Evolutionary conservation across 2,113 vertebrate species (phyloP).

Genomic region (Nerophis lumbriciformis): DNA sequence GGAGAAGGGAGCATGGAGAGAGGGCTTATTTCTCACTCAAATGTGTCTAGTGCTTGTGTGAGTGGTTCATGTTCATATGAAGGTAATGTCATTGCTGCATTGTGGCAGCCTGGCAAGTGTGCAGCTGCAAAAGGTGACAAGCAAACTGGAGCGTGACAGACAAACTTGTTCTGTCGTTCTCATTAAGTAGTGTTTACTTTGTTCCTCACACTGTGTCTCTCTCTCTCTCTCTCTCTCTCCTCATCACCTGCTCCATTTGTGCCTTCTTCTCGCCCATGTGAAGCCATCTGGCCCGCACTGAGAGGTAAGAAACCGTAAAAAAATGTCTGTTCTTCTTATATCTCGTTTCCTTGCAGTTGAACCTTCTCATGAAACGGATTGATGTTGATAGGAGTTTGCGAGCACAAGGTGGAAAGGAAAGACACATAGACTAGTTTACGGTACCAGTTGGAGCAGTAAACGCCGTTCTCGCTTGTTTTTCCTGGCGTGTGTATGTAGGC

Average conservation of each 20-base stretch:
- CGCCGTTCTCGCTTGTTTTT: no score
- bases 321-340: neutral
- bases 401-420: no score
- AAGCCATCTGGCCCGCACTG: conserved; percentile 64
- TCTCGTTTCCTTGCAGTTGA: neutral
- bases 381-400: no score
- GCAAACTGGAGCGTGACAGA: conserved; percentile 31
- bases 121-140: conserved; percentile 36
- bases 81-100: conserved; percentile 28
- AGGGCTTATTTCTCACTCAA: conserved; percentile 9
- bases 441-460: no score
- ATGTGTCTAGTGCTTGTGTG: conserved; percentile 1
- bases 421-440: no score
- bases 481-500: no score
- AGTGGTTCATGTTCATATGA: conserved; percentile 1
- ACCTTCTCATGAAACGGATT: neutral
- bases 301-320: conserved; percentile 52
- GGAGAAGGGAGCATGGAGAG: neutral
- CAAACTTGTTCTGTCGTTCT: conserved; percentile 31
- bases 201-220: conserved; percentile 27
- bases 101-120: conserved; percentile 34
- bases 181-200: conserved; percentile 36
- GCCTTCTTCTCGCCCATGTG: conserved; percentile 9
- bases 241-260: conserved; percentile 10
- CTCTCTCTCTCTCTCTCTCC: neutral